These are phyloP conservation scores for Phyllopteryx taeniolatus DNA, from an alignment of 2,113 vertebrate species.

Conservation along the genomic window DNA sequence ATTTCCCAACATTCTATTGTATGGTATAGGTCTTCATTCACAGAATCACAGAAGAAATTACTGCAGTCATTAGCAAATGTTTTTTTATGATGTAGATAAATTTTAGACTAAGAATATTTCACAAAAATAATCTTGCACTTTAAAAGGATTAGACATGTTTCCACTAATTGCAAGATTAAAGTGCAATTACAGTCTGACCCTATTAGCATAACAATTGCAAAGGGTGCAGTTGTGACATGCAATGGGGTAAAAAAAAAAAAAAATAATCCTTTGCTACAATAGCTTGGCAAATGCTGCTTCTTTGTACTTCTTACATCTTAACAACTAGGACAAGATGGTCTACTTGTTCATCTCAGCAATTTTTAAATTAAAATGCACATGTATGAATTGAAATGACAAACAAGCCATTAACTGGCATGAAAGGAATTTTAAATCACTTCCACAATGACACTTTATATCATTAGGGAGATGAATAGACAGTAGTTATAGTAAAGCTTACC, in stretches of 20 bases:
- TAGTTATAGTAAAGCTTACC: constrained; percentile 68
- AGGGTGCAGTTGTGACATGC: constrained; percentile 27
- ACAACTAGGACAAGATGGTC: not conserved
- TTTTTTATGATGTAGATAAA: not conserved
- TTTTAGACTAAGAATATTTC: not conserved
- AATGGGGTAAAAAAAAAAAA: not conserved
- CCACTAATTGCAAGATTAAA: constrained; percentile 11
- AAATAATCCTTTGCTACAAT: not conserved
- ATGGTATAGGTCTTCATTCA: too few relatives aligned
- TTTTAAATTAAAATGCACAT: not conserved
- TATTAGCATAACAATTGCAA: constrained; percentile 53
- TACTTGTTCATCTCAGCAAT: too few relatives aligned
- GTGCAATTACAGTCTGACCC: constrained; percentile 39
- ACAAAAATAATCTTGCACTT: not conserved
- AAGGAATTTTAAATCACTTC: not conserved
- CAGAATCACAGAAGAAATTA: not conserved
- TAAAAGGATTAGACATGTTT: not conserved
- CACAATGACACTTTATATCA: not conserved
- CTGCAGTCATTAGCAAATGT: not conserved
- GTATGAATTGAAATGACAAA: not conserved
- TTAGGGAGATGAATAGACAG: not conserved
- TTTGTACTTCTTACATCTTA: not conserved
- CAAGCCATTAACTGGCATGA: not conserved
- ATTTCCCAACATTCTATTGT: too few relatives aligned
- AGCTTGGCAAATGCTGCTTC: not conserved